Base-by-base conservation (phyloP, 2,888 invertebrate genomes). In the Apamea sordens region DNA sequence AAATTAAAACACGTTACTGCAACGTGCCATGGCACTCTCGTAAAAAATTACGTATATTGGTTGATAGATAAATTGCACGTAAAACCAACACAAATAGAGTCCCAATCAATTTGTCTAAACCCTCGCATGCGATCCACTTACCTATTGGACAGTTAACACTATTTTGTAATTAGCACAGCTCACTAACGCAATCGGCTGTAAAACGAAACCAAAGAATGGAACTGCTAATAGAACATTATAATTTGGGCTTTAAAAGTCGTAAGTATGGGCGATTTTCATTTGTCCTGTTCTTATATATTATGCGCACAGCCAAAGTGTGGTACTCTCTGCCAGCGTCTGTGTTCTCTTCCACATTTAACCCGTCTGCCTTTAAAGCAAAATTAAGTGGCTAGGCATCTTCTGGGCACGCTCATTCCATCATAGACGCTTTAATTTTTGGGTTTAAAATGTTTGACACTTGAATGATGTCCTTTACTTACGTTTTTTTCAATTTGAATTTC, bases 41-140 rank as follows among this genome's bases (percentile, higher is more conserved):
- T 75, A 41, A 59, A 85, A 73, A 77, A 86, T n/a, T 73, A 83
- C 65, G 63, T 67, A 71, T 50, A 76, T 53, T 65, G 77, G 13
- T 73, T 36, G 21, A n/a, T 86, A 64, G 13, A 71, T 59, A 71
- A 74, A 84, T 77, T 77, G 59, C 65, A 63, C 15, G 69, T 36
- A n/a, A 36, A 53, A 8, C 69, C 63, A 73, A 84, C 47, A 61
- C 71, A 67, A 86, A 83, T 79, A 76, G n/a, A 64, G 15, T 63
- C 18, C 56, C 74, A 84, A 77, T 86, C 76, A 86, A 84, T 83
- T 76, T 83, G 53, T 74, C 61, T 75, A 73, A 86, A 77, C 53
- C 36, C 11, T 65, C 56, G 70, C 83, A 59, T 76, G 50, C 61
- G 21, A 74, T 56, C 47, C 71, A 68, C 56, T 64, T 28, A 73